A percentile compares a stretch with the other conserved stretches of the same genome.
phyloP scores from a whole-genome alignment of 1,140 invertebrate species.

The Drosophila parvula region DNA sequence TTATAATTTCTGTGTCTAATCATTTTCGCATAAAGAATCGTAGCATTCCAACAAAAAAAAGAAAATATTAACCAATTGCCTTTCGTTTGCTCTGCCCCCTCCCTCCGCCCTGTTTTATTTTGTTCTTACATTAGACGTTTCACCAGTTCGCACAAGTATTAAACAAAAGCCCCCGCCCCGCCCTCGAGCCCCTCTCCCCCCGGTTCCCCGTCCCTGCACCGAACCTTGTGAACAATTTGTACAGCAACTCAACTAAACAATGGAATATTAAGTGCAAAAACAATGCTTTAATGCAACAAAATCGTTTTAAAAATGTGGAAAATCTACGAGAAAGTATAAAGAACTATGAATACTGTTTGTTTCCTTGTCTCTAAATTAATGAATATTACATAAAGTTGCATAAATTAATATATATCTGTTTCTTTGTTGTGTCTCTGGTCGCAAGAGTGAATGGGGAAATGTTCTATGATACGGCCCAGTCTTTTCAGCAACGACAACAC shows the following conservation, averaged over 20 bases:
- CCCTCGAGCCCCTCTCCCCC: slow-evolving; percentile 12
- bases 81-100: slow-evolving; percentile 37
- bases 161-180: slow-evolving; percentile 33
- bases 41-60: slow-evolving; percentile 74
- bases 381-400: slow-evolving; percentile 74
- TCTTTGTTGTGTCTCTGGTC: slow-evolving; percentile 62
- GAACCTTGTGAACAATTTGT: slow-evolving; percentile 74
- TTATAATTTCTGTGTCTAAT: slow-evolving; percentile 61
- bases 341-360: slow-evolving; percentile 67
- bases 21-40: slow-evolving; percentile 69
- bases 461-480: slow-evolving; percentile 58
- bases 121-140: slow-evolving; percentile 52
- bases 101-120: slow-evolving; percentile 19
- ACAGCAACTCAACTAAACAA: slow-evolving; percentile 77
- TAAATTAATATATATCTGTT: slow-evolving; percentile 53
- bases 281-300: slow-evolving; percentile 68
- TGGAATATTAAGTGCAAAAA: slow-evolving; percentile 77
- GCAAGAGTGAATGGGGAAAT: slow-evolving; percentile 27
- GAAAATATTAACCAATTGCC: slow-evolving; percentile 26
- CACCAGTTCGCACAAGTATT: slow-evolving; percentile 79
- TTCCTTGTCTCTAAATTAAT: slow-evolving; percentile 75
- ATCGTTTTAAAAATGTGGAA: slow-evolving; percentile 60
- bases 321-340: slow-evolving; percentile 43
- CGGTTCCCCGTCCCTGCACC: slow-evolving; percentile 60
- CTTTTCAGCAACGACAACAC: slow-evolving; percentile 52